Base-by-base conservation (phyloP, 2,113 vertebrate species). In the Murina feae region DNA sequence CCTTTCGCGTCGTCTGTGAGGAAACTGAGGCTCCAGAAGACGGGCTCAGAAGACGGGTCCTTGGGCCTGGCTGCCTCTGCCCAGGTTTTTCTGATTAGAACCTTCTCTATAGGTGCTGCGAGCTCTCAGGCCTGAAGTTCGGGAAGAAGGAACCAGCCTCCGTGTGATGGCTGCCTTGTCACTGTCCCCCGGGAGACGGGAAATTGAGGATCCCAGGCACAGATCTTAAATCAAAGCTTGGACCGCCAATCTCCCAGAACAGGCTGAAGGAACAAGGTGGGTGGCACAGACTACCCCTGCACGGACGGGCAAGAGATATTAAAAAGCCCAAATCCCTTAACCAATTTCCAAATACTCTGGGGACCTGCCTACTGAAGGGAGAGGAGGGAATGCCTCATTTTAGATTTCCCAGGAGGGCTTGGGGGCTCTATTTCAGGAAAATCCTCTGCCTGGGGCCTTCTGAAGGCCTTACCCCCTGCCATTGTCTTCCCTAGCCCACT, bases 261-360 rank as follows among this genome's bases (percentile, higher is more conserved):
- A 74, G 80, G 4, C 9, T 76, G 75, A 83, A 95, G 80, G 0
- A 16, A 97, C 93, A 91, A 97, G 96, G 94, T 94, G 89, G 91
- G 91, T 95, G 94, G 83, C 72, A 58, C 79, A 89, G 89, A 85
- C 86, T 30, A 89, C 90, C 88, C 81, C 91, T 69, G 60, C 97
- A 90, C 79, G 96, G 97, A 96, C 96, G 96, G 87, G 60, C n/a
- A 68, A 86, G 95, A 96, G 97, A 97, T 96, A 97, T 95, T 97
- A 96, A 97, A 97, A 89, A 87, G 20, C 81, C 75, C 82, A 96
- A 92, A 89, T 91, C 95, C 84, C 87, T 90, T 75, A 74, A 86
- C 79, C 81, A 94, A 83, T 93, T 86, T 78, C 44, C 66, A 82
- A 37, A n/a, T 25, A 16, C 74, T 58, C 28, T 9, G 35, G 82